Percentiles rank a stretch among this genome's conserved stretches.
These are phyloP conservation scores for Pemphredon lugubris DNA, from an alignment of 2,888 invertebrate genomes.

Conservation along the genomic window DNA sequence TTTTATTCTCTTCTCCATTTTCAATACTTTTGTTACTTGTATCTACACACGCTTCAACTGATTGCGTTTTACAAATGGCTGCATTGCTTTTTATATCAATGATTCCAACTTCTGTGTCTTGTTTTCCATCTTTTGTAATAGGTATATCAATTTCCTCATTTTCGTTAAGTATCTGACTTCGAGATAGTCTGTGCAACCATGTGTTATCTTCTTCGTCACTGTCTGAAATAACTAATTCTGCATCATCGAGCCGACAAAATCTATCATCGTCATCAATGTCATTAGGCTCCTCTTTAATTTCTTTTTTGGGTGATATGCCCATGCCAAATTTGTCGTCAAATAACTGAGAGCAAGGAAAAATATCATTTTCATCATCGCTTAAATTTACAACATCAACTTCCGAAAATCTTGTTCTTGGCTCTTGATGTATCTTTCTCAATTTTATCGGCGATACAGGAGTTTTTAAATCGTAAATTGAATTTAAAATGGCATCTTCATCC, in stretches of 20 bases:
- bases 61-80: not conserved
- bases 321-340: slow-evolving; percentile 78
- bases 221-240: slow-evolving; percentile 63
- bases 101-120: not conserved
- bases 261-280: slow-evolving; percentile 42
- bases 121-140: not conserved
- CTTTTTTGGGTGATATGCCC: slow-evolving; percentile 47
- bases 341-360: slow-evolving; percentile 83
- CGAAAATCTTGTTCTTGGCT: slow-evolving; percentile 78
- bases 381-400: slow-evolving; percentile 82
- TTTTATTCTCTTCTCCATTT: not conserved
- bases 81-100: not conserved
- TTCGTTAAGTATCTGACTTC: slow-evolving; percentile 61
- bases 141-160: slow-evolving; percentile 4
- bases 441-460: slow-evolving; percentile 36
- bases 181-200: slow-evolving; percentile 66
- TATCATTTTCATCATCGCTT: slow-evolving; percentile 83
- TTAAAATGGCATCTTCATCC: slow-evolving; percentile 29
- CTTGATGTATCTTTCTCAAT: slow-evolving; percentile 73
- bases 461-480: not conserved
- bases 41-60: not conserved
- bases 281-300: slow-evolving; percentile 54
- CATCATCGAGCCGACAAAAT: slow-evolving; percentile 50
- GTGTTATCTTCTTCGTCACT: slow-evolving; percentile 69
- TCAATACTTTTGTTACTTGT: not conserved